Base-by-base conservation (phyloP, 1,140 invertebrate genomes). In the Chymomyza costata region DNA sequence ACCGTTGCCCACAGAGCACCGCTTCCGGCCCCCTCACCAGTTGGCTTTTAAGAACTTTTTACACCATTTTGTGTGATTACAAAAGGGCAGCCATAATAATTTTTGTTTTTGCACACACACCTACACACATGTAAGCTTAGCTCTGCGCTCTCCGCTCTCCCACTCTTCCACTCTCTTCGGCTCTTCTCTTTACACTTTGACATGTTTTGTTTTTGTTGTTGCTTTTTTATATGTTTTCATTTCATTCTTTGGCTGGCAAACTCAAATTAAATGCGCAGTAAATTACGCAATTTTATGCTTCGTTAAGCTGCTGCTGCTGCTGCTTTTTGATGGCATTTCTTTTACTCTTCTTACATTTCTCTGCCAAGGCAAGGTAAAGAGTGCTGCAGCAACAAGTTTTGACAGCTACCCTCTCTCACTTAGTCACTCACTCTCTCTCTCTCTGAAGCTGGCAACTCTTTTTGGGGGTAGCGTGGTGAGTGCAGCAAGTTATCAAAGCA, bases 281-380 rank as follows among this genome's bases (percentile, higher is more conserved):
- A 76, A 76, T 76, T 78, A 78, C 70, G 62, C 71, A 76, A 78
- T 76, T 76, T 76, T 66, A 78, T 78, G 70, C 71, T 76, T 76
- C 71, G 70, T 76, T 76, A 59, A 65, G 43, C 58, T 65, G 21
- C 30, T 37, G 30, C 17, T 18, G 46, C 34, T 28, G 32, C 43
- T 39, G 46, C 37, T n/a, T n/a, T n/a, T n/a, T n/a, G n/a, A n/a
- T 46, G 41, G 31, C 17, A 43, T 41, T 52, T 35, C 28, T 8
- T 41, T 19, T 40, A n/a, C n/a, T n/a, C n/a, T n/a, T n/a, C n/a
- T n/a, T n/a, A n/a, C 53, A 11, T 52, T 55, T 60, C 25, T 53
- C 68, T 60, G 32, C 48, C 41, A 21, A 17, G 34, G 31, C 37
- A 35, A 28, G 40, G 19, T 35, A 25, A 21, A 14, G 7, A n/a